Evolutionary conservation across 1,140 invertebrate genomes (phyloP), one percentile per base, ranked within the genome.

Genomic region (Chlorops oryzae): DNA sequence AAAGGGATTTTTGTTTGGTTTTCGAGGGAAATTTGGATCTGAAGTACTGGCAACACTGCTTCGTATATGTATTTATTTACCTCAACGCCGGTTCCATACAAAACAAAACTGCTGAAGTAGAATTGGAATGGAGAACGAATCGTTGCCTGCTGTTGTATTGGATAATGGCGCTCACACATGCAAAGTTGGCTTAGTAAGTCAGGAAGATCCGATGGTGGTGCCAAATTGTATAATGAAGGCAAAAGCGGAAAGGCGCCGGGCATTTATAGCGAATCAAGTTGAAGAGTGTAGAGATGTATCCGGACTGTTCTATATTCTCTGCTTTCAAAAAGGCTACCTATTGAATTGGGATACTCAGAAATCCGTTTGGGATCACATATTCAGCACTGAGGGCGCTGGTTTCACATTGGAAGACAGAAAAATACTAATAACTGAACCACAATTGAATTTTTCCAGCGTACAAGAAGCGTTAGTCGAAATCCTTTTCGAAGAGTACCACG

Each of bases 171-270:
- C 83, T 2, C 85, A 85, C 59, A 83, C 81, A 1, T 83, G 85
- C 3, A 96, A 96, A 83, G 83, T 84, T 58, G 92, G 90, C 15
- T 81, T 83, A 62, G 81, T 85, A 5, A 81, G 75, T 23, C 78
- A 83, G 51, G 74, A 75, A 40, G 76, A 83, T 51, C 84, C 88
- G 2, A 86, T 56, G 28, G 54, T 63, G 15, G 81, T 98, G 57
- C 92, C 93, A 3, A 99, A 99, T 73, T 94, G 91, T 61, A 92
- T 98, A 25, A 95, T 95, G 80, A 99, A 99, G 80, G 92, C 93
- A 1, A 98, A 98, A 74, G 94, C 88, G 59, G 96, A 99, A 70
- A 75, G 91, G 44, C 81, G 94, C 2, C 79, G 96, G 49, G 85
- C 91, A 2, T 99, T 98, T 70, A 85, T 99, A 38, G 95, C 90